Conservation (phyloP, 2,888 invertebrate genomes). For the Callimorpha dominula region DNA sequence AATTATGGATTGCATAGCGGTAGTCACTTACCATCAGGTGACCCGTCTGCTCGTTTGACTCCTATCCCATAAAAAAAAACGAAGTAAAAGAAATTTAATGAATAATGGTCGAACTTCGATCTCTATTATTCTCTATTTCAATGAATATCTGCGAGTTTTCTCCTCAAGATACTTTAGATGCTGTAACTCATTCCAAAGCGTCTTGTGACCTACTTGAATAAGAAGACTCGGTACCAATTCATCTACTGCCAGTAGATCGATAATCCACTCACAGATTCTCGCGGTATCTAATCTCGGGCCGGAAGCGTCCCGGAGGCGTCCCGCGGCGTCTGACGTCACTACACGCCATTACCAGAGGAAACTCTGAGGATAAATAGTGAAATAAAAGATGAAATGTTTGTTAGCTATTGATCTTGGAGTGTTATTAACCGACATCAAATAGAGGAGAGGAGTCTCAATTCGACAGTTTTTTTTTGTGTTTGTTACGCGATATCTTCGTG, state of each 20-base stretch:
- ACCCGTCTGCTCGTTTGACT: too few relatives aligned
- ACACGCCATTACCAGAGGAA: constrained; percentile 1
- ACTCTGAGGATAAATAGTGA: background rate
- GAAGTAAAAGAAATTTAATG: background rate
- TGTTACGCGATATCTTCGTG: too few relatives aligned
- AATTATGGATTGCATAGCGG: too few relatives aligned
- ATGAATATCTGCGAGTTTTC: background rate
- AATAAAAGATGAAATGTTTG: background rate
- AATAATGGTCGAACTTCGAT: background rate
- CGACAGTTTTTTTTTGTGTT: too few relatives aligned
- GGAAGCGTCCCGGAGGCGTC: background rate
- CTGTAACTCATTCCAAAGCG: background rate
- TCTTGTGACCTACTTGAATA: background rate
- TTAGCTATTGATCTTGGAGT: constrained; percentile 1
- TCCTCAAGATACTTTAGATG: background rate
- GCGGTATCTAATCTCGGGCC: constrained; percentile 7
- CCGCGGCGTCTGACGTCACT: constrained; percentile 6
- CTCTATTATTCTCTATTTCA: too few relatives aligned
- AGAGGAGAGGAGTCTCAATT: too few relatives aligned
- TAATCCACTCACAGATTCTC: background rate
- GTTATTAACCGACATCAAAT: too few relatives aligned
- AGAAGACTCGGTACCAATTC: background rate
- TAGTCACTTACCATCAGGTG: too few relatives aligned
- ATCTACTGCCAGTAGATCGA: background rate
- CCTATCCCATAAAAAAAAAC: too few relatives aligned